These are phyloP conservation scores for Sussaba pulchella DNA, from an alignment of 2,888 invertebrate genomes.

Conservation along the genomic window DNA sequence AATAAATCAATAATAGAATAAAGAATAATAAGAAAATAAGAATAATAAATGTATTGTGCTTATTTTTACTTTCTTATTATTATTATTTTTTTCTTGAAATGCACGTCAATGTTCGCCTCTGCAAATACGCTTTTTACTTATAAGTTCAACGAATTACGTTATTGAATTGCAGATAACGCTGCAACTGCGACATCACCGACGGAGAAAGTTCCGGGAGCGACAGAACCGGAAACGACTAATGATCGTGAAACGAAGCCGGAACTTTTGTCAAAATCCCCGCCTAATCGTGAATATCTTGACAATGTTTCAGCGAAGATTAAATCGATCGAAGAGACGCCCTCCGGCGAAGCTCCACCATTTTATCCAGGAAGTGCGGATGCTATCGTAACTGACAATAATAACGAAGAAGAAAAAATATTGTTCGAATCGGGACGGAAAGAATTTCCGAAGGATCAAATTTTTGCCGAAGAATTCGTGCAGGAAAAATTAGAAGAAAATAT, in stretches of 20 bases:
- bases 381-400: background rate
- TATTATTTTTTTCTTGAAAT: too few relatives aligned
- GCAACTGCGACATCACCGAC: slow-evolving; percentile 19
- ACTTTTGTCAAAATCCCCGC: slow-evolving; percentile 29
- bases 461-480: background rate
- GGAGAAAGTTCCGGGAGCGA: slow-evolving; percentile 52
- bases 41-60: too few relatives aligned
- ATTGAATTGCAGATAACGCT: slow-evolving; percentile 54
- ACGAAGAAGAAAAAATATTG: background rate
- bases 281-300: slow-evolving; percentile 17
- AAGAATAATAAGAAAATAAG: too few relatives aligned
- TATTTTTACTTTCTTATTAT: too few relatives aligned
- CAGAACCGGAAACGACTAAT: slow-evolving; percentile 53
- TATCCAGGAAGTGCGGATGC: background rate
- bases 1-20: too few relatives aligned
- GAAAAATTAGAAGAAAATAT: background rate
- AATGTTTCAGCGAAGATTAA: background rate
- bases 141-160: slow-evolving; percentile 43
- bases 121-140: background rate
- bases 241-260: slow-evolving; percentile 35
- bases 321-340: background rate
- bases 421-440: background rate
- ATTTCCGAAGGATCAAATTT: background rate
- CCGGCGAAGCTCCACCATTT: slow-evolving; percentile 2
- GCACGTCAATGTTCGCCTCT: background rate